These are phyloP conservation scores for Brenthis hecate DNA, from an alignment of 2,888 invertebrate species.

Conservation along the genomic window DNA sequence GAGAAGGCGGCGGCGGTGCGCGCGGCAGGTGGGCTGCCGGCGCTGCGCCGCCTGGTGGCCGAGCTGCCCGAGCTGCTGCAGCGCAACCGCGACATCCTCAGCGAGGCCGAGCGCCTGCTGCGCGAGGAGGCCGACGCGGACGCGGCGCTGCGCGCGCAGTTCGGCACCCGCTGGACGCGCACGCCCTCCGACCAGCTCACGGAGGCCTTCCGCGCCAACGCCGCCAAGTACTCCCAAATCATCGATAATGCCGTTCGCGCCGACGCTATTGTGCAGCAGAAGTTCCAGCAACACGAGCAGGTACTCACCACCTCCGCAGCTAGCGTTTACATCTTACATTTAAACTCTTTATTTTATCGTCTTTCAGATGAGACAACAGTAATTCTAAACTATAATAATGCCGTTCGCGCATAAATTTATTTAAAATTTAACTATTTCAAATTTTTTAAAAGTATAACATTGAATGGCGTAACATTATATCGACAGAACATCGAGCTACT, in stretches of 20 bases:
- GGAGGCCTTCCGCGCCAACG: conserved; percentile 92
- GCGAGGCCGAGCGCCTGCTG: conserved; percentile 93
- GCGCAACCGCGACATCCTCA: conserved; percentile 93
- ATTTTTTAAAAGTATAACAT: too few relatives aligned
- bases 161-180: conserved; percentile 96
- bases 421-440: too few relatives aligned
- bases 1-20: conserved; percentile 92
- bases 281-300: conserved; percentile 88
- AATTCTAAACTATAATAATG: too few relatives aligned
- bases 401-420: too few relatives aligned
- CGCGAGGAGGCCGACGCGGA: conserved; percentile 97
- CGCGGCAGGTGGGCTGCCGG: conserved; percentile 88
- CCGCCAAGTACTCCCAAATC: conserved; percentile 95
- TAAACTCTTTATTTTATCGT: too few relatives aligned
- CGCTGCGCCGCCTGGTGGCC: conserved; percentile 87
- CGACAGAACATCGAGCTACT: conserved; percentile 89
- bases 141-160: conserved; percentile 92
- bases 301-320: conserved; percentile 40
- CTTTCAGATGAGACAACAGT: too few relatives aligned
- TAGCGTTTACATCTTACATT: not conserved
- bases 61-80: conserved; percentile 95
- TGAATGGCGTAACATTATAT: too few relatives aligned
- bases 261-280: conserved; percentile 92
- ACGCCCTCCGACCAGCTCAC: conserved; percentile 94
- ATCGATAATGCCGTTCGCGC: conserved; percentile 93